Evolutionary conservation across 2,888 invertebrate genomes (phyloP).

Genomic region (Lycocerus yunnanus): DNA sequence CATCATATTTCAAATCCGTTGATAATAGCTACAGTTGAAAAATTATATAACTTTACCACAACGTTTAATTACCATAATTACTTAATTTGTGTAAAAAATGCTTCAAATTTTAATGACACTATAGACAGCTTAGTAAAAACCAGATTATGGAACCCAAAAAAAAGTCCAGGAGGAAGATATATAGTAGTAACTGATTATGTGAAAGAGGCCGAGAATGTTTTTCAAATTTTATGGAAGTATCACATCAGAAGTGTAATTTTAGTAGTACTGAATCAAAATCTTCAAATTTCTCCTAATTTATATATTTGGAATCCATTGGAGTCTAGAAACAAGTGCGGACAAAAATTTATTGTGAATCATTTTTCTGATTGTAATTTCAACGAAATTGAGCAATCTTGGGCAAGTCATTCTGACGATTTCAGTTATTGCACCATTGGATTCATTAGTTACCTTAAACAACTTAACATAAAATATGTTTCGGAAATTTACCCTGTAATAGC

Average conservation of each 20-base stretch:
- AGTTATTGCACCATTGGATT: not conserved
- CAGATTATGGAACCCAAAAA: not conserved
- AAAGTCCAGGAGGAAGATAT: not conserved
- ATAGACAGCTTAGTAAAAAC: not conserved
- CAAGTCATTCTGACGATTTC: not conserved
- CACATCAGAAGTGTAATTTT: not conserved
- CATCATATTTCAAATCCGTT: not conserved
- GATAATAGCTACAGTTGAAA: not conserved
- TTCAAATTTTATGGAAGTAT: not conserved
- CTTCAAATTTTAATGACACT: not conserved
- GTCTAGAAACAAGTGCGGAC: not conserved
- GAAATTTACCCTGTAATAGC: not conserved
- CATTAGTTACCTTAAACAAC: not conserved
- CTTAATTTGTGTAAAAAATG: not conserved
- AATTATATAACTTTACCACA: not conserved
- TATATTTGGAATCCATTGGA: not conserved
- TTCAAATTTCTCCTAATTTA: not conserved
- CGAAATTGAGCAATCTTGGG: not conserved
- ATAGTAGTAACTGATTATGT: not conserved
- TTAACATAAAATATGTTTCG: not conserved
- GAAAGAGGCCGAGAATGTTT: not conserved
- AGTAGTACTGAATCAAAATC: not conserved
- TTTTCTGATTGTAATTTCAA: not conserved
- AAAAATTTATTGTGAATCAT: not conserved
- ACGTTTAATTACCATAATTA: not conserved